A percentile compares a stretch with the other conserved stretches of the same genome.
Conservation (phyloP, 2,797 vertebrate genomes). For the Diplodus sargus region DNA sequence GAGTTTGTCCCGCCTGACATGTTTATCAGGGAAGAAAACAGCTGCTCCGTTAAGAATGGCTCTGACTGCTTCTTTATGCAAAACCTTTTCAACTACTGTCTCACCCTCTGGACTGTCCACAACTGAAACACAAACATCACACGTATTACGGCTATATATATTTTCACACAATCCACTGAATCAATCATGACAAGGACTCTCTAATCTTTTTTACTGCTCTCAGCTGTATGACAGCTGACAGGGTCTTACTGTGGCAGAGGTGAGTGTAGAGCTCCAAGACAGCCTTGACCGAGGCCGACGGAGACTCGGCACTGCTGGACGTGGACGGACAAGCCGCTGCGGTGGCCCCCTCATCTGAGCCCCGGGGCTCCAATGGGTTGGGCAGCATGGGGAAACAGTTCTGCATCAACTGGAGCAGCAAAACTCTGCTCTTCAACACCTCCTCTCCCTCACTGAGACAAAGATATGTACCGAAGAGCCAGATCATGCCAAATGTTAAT, state of each 20-base stretch:
- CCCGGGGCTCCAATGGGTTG: constrained; percentile 75
- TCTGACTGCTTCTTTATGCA: constrained; percentile 92
- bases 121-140: constrained; percentile 82
- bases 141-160: not conserved
- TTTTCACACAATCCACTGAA: not conserved
- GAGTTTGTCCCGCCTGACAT: constrained; percentile 90
- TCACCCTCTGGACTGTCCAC: constrained; percentile 88
- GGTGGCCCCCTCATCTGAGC: constrained; percentile 41
- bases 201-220: not conserved
- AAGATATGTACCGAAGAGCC: constrained; percentile 20
- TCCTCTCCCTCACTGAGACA: constrained; percentile 87
- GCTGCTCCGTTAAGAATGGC: constrained; percentile 94
- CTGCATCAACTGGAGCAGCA: constrained; percentile 94
- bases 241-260: constrained; percentile 89
- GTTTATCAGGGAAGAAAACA: constrained; percentile 95
- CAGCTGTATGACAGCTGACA: not conserved
- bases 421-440: constrained; percentile 89
- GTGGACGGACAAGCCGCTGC: constrained; percentile 51
- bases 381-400: constrained; percentile 93
- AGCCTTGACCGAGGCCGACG: constrained; percentile 76
- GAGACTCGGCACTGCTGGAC: constrained; percentile 62
- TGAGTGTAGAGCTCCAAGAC: constrained; percentile 91
- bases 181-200: not conserved
- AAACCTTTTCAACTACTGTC: constrained; percentile 81
- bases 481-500: not conserved